Base-by-base conservation (phyloP, 2,888 invertebrate genomes). In the Atrina japonica region DNA sequence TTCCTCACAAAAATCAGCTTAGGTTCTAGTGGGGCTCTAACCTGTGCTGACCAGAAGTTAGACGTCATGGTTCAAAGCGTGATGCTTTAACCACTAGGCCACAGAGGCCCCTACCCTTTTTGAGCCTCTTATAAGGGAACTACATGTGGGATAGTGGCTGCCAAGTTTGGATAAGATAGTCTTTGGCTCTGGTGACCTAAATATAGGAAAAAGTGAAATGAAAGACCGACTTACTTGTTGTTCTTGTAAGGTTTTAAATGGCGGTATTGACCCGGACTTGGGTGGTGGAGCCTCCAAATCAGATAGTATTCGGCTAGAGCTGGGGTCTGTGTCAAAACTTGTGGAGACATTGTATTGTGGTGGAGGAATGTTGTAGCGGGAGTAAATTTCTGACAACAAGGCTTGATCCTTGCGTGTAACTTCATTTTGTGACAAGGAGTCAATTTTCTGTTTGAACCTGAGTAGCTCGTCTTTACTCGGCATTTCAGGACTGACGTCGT, bases 161-260 rank as follows among this genome's bases (percentile, higher is more conserved):
- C n/a, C n/a, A n/a, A n/a, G n/a, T n/a, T n/a, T n/a, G n/a, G n/a
- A n/a, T n/a, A n/a, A n/a, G n/a, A n/a, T n/a, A n/a, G n/a, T n/a
- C n/a, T n/a, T n/a, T n/a, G n/a, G n/a, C n/a, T n/a, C n/a, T n/a
- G n/a, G n/a, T n/a, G n/a, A n/a, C n/a, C n/a, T n/a, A n/a, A n/a
- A n/a, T n/a, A n/a, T n/a, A n/a, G n/a, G n/a, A n/a, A n/a, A n/a
- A n/a, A n/a, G n/a, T n/a, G n/a, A n/a, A n/a, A n/a, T n/a, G n/a
- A n/a, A n/a, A n/a, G n/a, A n/a, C n/a, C 18, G 30, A 56, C 75
- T 49, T 53, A 86, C 86, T 83, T 87, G 87, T 67, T 86, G 86
- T 60, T 87, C 85, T 23, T 83, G 84, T 29, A 87, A 68, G 3
- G 84, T 85, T 53, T 80, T 83, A 61, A 81, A 86, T 14, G 81